These are phyloP conservation scores for Progne subis DNA, from an alignment of 2,113 vertebrate genomes.

Conservation along the genomic window DNA sequence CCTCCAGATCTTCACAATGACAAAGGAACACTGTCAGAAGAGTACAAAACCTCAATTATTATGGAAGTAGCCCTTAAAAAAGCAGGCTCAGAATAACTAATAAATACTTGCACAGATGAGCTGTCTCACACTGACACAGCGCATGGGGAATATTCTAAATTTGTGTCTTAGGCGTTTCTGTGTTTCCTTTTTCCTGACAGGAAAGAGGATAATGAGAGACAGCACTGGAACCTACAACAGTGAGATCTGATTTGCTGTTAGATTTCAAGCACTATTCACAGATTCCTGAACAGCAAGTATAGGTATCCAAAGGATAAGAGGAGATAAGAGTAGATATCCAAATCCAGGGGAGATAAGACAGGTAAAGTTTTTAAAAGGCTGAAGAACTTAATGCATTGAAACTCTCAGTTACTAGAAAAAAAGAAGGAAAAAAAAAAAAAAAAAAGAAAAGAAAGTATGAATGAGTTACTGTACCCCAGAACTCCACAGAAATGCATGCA, in stretches of 20 bases:
- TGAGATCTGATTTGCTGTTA: not conserved
- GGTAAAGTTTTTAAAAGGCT: not conserved
- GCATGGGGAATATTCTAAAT: not conserved
- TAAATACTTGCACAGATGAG: not conserved
- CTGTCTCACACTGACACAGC: not conserved
- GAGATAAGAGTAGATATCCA: not conserved
- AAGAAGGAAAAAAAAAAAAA: rapidly evolving
- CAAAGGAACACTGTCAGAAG: not conserved
- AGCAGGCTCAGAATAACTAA: not conserved
- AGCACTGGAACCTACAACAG: not conserved
- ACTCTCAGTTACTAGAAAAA: not conserved
- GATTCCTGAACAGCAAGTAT: not conserved
- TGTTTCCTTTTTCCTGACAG: not conserved
- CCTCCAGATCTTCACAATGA: not conserved
- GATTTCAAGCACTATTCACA: not conserved
- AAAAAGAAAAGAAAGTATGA: not conserved
- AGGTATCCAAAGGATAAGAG: not conserved
- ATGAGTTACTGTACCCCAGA: not conserved
- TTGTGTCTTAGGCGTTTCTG: not conserved
- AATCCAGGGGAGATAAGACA: not conserved
- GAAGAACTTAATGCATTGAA: not conserved
- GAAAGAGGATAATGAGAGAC: not conserved
- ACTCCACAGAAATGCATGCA: not conserved
- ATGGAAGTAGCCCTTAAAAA: not conserved
- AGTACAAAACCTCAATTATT: not conserved